Evolutionary conservation across 2,888 invertebrate genomes (phyloP), one percentile per base, ranked within the genome.

Genomic region (Campoplex nolae): DNA sequence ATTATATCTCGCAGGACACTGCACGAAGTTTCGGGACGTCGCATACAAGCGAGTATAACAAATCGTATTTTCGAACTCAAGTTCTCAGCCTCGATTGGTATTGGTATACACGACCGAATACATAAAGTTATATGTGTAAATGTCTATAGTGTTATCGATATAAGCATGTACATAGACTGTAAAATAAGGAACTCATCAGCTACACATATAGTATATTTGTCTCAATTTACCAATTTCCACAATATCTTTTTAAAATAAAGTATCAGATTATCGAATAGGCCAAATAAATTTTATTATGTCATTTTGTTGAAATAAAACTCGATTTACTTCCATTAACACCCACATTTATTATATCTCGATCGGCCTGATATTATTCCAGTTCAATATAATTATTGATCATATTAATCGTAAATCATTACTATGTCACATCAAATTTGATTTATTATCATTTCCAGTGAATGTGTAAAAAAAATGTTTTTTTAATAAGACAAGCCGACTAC

Each of bases 61-160:
- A 85, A 85, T 85, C 74, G 78, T 78, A 70, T 85, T 85, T 67
- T 67, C 82, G 54, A 85, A 85, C 82, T 85, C 78, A 68, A 18
- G 54, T 56, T 62, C 48, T 28, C 68, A 68, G 7, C 38, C 11
- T 74, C 45, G 28, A 51, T 28, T 75, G 16, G 13, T 28, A 71
- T 83, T 51, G 67, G 62, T 67, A 54, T 11, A 28, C 42, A 32
- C 68, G 51, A 35, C 62, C 38, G 23, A 76, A 28, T 35, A 54
- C 38, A 68, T 32, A 54, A 38, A 51, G 13, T 9, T 68, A 28
- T 16, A 58, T 45, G 18, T 62, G 45, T 76, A 32, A 32, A 62
- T 62, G 45, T 45, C 62, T 45, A 56, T 62, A 45, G 38, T 18
- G 45, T 62, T 76, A 3, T 48, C 35, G 3, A 51, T 71, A 54